Evolutionary conservation across 1,140 invertebrate species (phyloP).

Genomic region (Metaphire vulgaris): DNA sequence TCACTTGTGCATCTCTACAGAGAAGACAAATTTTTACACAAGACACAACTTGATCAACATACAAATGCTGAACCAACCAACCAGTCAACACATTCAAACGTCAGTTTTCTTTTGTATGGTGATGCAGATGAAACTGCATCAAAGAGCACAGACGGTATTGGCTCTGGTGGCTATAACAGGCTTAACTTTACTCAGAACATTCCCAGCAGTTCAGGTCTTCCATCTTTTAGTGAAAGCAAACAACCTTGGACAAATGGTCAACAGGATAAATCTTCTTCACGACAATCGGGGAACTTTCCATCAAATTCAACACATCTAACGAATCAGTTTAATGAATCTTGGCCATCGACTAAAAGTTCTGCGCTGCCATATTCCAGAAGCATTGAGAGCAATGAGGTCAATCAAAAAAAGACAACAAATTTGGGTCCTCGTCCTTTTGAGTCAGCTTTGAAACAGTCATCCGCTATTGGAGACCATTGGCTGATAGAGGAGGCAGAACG

Average conservation of each 20-base stretch:
- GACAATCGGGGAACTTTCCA: not conserved
- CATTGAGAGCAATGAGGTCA: not conserved
- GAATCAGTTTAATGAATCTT: not conserved
- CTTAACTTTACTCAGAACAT: no score
- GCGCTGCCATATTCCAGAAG: not conserved
- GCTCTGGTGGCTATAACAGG: not conserved
- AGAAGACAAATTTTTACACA: not conserved
- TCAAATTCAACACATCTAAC: not conserved
- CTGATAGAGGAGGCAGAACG: not conserved
- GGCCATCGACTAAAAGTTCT: not conserved
- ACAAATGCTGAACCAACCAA: not conserved
- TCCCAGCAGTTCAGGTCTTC: not conserved
- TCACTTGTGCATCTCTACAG: not conserved
- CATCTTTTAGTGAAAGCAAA: not conserved
- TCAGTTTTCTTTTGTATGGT: not conserved
- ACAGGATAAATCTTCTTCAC: not conserved
- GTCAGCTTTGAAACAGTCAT: not conserved
- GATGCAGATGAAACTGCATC: not conserved
- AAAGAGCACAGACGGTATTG: not conserved
- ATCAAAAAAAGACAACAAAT: no score
- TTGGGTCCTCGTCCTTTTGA: not conserved
- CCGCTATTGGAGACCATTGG: not conserved
- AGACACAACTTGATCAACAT: not conserved
- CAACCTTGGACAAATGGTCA: not conserved
- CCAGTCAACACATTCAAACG: not conserved